Conservation (phyloP, 2,797 vertebrate species). For the Propithecus deckenii region DNA sequence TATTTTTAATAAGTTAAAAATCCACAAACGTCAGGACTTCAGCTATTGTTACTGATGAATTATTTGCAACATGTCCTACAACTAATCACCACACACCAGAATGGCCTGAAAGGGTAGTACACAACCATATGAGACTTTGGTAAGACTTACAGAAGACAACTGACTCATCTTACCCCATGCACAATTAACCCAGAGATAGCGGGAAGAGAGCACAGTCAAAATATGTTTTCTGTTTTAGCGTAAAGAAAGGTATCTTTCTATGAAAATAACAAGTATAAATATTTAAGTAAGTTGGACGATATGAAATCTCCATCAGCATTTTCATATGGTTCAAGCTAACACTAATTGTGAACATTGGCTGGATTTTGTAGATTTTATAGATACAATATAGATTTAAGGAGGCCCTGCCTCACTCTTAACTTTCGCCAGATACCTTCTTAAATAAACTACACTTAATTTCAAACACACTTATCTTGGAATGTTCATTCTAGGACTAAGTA, state of each 20-base stretch:
- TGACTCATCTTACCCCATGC: background rate
- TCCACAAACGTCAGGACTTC: background rate
- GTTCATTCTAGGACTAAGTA: background rate
- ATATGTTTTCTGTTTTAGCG: background rate
- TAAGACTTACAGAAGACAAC: background rate
- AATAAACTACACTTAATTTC: conserved; percentile 48
- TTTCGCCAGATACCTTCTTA: conserved; percentile 51
- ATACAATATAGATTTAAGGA: conserved; percentile 41
- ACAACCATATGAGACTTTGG: background rate
- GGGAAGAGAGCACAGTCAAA: background rate
- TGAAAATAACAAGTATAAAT: conserved; percentile 49
- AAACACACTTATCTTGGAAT: conserved; percentile 31
- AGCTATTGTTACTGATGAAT: conserved; percentile 2
- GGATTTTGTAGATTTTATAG: conserved; percentile 46
- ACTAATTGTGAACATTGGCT: conserved; percentile 59
- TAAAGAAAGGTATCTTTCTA: conserved; percentile 22
- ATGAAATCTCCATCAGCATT: conserved; percentile 42
- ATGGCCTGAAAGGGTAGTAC: background rate
- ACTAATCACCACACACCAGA: background rate
- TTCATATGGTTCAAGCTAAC: conserved; percentile 35
- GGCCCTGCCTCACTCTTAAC: conserved; percentile 31
- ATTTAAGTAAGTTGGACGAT: conserved; percentile 53
- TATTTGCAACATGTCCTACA: background rate
- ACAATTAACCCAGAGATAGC: background rate
- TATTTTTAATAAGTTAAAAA: conserved; percentile 42